These are phyloP conservation scores for Hydropsyche tenuis DNA, from an alignment of 1,140 invertebrate genomes.

Conservation along the genomic window DNA sequence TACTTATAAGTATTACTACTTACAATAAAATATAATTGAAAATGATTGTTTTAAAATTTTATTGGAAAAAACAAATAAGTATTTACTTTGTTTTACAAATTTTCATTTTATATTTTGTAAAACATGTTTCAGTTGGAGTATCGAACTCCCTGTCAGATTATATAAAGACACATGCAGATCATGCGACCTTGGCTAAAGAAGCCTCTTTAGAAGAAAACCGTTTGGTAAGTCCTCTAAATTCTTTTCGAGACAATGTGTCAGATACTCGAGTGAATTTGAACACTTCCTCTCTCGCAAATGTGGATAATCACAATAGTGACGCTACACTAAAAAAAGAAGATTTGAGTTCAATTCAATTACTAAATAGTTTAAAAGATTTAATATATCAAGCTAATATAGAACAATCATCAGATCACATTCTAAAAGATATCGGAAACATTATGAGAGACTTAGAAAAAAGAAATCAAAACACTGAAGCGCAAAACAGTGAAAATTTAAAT, in stretches of 20 bases:
- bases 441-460: conserved; percentile 41
- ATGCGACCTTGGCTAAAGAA: conserved; percentile 48
- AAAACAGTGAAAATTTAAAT: conserved; percentile 1
- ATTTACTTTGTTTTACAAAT: not conserved
- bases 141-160: conserved; percentile 45
- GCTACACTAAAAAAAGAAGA: not conserved
- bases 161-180: conserved; percentile 48
- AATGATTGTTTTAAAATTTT: not conserved
- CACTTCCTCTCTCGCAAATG: conserved; percentile 42
- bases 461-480: conserved; percentile 44
- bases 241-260: conserved; percentile 19
- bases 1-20: no score
- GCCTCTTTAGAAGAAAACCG: conserved; percentile 45
- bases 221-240: conserved; percentile 46
- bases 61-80: not conserved
- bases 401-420: conserved; percentile 33
- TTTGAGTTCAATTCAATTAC: conserved; percentile 33
- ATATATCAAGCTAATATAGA: conserved; percentile 39
- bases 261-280: conserved; percentile 33
- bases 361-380: conserved; percentile 40
- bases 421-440: conserved; percentile 47
- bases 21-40: no score
- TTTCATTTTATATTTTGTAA: not conserved
- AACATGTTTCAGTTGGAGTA: conserved; percentile 44
- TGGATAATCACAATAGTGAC: not conserved